These are phyloP conservation scores for Blera fallax DNA, from an alignment of 2,888 invertebrate species.

Conservation along the genomic window DNA sequence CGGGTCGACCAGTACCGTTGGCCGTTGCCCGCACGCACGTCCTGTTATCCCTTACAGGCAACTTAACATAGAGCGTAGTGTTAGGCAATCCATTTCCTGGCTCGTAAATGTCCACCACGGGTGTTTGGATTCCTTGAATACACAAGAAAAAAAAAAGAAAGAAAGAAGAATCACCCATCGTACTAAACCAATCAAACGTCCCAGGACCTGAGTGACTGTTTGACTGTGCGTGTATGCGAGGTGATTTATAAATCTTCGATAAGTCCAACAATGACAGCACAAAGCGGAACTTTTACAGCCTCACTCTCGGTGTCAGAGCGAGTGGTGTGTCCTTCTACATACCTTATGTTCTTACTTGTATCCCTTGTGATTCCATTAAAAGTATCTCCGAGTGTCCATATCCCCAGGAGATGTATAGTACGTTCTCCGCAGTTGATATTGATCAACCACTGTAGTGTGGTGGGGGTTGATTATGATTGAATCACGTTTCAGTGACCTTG, in stretches of 20 bases:
- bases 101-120: conserved; percentile 20
- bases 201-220: background rate
- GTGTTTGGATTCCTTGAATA: conserved; percentile 1
- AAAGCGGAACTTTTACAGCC: conserved; percentile 30
- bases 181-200: conserved; percentile 23
- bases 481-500: conserved; percentile 53
- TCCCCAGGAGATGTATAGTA: background rate
- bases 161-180: background rate
- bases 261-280: conserved; percentile 51
- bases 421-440: conserved; percentile 4
- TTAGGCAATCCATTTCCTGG: conserved; percentile 46
- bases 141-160: background rate
- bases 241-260: conserved; percentile 58
- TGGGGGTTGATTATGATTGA: conserved; percentile 42
- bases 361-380: conserved; percentile 35
- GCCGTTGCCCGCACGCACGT: conserved; percentile 20
- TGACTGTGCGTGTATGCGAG: background rate
- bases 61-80: conserved; percentile 14
- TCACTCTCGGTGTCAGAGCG: background rate
- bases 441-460: background rate
- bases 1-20: background rate
- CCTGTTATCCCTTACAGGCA: background rate
- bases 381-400: background rate
- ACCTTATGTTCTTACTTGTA: conserved; percentile 5
- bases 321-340: background rate